Conservation (phyloP, 2,888 invertebrate genomes). For the Amblyteles armatorius region DNA sequence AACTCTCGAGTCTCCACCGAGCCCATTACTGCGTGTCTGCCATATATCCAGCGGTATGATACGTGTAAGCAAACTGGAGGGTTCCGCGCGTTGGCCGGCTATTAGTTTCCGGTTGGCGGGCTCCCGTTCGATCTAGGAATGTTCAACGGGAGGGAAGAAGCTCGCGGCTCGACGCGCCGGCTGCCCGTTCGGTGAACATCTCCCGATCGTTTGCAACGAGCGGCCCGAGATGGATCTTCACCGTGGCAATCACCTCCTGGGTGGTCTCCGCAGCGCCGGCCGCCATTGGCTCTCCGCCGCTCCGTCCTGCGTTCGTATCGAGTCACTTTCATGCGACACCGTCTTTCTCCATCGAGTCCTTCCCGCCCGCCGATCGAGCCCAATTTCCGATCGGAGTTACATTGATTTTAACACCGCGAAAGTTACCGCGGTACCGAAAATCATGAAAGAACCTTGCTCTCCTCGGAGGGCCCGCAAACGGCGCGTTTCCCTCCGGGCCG, state of each 20-base stretch:
- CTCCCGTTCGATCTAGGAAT: constrained; percentile 77
- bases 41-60: constrained; percentile 29
- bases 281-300: constrained; percentile 75
- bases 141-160: constrained; percentile 69
- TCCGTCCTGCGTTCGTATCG: constrained; percentile 63
- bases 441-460: background rate
- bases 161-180: constrained; percentile 46
- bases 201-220: constrained; percentile 63
- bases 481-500: constrained; percentile 8
- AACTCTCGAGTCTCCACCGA: constrained; percentile 39
- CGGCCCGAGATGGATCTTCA: constrained; percentile 75
- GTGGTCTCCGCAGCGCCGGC: constrained; percentile 76
- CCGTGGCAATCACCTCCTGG: constrained; percentile 82
- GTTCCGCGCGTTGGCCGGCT: constrained; percentile 56
- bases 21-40: constrained; percentile 17
- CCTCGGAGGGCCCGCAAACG: background rate
- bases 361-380: background rate
- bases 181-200: constrained; percentile 47
- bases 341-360: background rate
- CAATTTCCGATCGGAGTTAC: background rate
- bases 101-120: constrained; percentile 73
- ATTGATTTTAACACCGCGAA: background rate
- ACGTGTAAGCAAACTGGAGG: constrained; percentile 46
- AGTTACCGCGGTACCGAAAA: background rate
- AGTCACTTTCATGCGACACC: constrained; percentile 64